Evolutionary conservation across 2,888 invertebrate species (phyloP), one percentile per base, ranked within the genome.

Genomic region (Nycteola revayana): DNA sequence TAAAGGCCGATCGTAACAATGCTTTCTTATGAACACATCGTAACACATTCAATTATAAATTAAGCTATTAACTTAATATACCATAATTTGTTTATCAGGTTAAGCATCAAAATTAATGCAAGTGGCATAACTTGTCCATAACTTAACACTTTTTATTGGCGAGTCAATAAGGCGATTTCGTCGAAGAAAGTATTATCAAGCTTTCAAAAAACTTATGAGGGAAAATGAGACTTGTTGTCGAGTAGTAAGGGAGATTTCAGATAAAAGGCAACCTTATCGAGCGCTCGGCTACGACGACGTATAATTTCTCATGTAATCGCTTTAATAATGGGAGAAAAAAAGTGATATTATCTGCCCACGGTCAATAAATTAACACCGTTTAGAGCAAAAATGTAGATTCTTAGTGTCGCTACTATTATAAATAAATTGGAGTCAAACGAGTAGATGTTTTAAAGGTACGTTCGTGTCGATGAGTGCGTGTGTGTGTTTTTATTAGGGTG

Each of bases 281-380:
- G 61, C 69, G 66, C 74, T 70, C 71, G 68, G 72, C 74, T 77
- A 78, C 77, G 71, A 77, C 77, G 72, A 78, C 78, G 83, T 85
- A 88, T 88, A 87, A 88, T 87, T 88, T 84, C 86, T 86, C 82
- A 76, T 88, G 88, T 88, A 88, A 88, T 88, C 85, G 87, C 76
- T 83, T 86, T 77, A 82, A 87, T 88, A 87, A 88, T 86, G 87
- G 78, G 71, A 76, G 75, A 79, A 88, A 87, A 79, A 89, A 87
- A 84, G 80, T 81, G 86, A 87, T 88, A 88, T 88, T 88, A 88
- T 88, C 88, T 88, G 82, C 87, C 86, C 87, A 87, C 87, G 81
- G 83, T 87, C 80, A 86, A 88, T 88, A 88, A 88, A 88, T 88
- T 88, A 88, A 88, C 88, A 85, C 87, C 86, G 83, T 87, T 88